Conservation (phyloP, 2,113 vertebrate genomes). For the Micronycteris hirsuta region DNA sequence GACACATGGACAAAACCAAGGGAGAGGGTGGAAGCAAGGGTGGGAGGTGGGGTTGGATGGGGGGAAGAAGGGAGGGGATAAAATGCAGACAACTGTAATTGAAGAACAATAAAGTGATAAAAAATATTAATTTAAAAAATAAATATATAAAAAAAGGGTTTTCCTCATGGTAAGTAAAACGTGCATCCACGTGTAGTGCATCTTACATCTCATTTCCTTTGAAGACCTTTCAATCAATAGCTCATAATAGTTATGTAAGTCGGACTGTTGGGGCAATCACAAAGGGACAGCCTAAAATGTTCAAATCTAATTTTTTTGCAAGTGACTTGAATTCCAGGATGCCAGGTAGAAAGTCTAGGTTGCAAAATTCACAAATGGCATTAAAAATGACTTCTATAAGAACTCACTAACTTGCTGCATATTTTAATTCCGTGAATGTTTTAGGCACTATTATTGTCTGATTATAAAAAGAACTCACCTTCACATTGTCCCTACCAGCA, state of each 20-base stretch:
- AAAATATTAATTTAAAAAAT: too few species aligned
- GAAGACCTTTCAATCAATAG: background rate
- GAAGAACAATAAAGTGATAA: too few species aligned
- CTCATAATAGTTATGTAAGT: background rate
- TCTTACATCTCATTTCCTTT: background rate
- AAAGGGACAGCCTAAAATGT: background rate
- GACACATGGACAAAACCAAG: too few species aligned
- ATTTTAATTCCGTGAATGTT: constrained; percentile 18
- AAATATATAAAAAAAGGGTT: too few species aligned
- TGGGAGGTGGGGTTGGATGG: too few species aligned
- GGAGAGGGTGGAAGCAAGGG: too few species aligned
- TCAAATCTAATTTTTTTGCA: constrained; percentile 13
- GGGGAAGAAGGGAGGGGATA: too few species aligned
- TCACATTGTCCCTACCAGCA: background rate
- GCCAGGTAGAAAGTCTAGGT: background rate
- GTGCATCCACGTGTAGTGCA: background rate
- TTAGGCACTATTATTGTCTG: constrained; percentile 16
- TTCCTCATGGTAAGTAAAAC: background rate
- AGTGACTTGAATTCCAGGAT: background rate
- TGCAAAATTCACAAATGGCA: background rate
- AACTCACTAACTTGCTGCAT: background rate
- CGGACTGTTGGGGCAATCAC: background rate
- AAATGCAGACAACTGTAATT: too few species aligned
- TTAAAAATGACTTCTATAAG: background rate
- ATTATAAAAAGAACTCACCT: background rate